These are phyloP conservation scores for Lepidurus arcticus DNA, from an alignment of 1,140 invertebrate species.

Conservation along the genomic window DNA sequence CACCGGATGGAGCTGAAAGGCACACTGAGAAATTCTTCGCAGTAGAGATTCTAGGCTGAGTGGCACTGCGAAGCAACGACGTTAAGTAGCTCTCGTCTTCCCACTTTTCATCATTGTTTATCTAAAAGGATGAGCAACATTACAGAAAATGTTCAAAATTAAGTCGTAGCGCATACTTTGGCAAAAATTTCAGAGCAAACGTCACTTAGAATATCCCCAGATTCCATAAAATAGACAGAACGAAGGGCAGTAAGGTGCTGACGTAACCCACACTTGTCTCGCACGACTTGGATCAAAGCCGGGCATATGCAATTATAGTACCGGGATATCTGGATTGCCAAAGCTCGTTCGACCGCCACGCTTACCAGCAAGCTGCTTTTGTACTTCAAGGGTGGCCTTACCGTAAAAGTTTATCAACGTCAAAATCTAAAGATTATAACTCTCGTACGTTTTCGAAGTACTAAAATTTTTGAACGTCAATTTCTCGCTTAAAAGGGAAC, in stretches of 20 bases:
- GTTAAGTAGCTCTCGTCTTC: slow-evolving; percentile 48
- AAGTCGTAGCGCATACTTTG: slow-evolving; percentile 46
- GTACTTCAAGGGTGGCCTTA: background rate
- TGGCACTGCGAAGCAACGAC: slow-evolving; percentile 49
- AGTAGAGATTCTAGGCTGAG: slow-evolving; percentile 49
- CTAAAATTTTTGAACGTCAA: background rate
- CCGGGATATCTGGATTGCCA: background rate
- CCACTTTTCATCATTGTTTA: slow-evolving; percentile 47
- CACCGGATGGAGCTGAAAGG: slow-evolving; percentile 27
- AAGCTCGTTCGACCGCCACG: background rate
- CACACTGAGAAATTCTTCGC: slow-evolving; percentile 45
- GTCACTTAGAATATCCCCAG: slow-evolving; percentile 56
- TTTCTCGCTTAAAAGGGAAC: background rate
- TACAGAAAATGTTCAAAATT: slow-evolving; percentile 39
- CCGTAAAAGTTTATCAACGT: background rate
- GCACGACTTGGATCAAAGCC: background rate
- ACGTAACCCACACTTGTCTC: slow-evolving; percentile 49
- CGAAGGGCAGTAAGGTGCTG: slow-evolving; percentile 49
- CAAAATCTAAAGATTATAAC: background rate
- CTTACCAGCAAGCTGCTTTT: background rate
- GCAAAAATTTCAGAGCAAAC: slow-evolving; percentile 55
- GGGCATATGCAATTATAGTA: background rate
- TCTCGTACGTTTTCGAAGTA: background rate
- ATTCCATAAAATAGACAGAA: slow-evolving; percentile 57
- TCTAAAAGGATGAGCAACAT: slow-evolving; percentile 40